Conservation (phyloP, 2,888 invertebrate species). For the Apamea sordens region DNA sequence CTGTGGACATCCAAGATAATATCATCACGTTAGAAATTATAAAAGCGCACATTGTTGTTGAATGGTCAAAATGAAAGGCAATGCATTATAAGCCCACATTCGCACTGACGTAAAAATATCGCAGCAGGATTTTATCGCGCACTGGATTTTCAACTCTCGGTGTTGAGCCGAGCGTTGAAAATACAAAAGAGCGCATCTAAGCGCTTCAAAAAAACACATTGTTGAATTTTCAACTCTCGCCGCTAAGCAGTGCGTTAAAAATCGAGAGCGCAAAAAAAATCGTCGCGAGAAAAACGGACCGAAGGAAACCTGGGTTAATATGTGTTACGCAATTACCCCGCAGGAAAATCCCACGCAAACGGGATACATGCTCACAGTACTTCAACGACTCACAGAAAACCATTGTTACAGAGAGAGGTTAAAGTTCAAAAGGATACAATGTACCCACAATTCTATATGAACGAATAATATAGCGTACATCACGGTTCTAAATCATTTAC, state of each 20-base stretch:
- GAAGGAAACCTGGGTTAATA: neutral
- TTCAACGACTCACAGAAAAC: conserved; percentile 51
- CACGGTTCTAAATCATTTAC: conserved; percentile 59
- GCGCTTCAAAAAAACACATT: neutral
- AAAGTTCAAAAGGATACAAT: conserved; percentile 68
- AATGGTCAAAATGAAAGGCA: too few species aligned
- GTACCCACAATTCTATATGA: conserved; percentile 61
- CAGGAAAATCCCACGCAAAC: conserved; percentile 53
- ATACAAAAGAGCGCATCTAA: neutral
- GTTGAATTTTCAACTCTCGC: neutral
- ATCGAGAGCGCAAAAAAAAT: neutral
- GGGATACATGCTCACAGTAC: conserved; percentile 46
- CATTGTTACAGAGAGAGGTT: conserved; percentile 66
- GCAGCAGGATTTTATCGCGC: neutral
- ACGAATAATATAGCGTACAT: conserved; percentile 55
- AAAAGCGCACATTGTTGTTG: too few species aligned
- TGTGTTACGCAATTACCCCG: too few species aligned
- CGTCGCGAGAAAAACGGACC: neutral
- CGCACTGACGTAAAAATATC: too few species aligned
- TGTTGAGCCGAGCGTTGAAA: neutral
- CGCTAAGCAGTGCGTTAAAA: neutral
- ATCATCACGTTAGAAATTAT: too few species aligned
- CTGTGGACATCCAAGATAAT: too few species aligned
- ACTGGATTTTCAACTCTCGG: neutral
- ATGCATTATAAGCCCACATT: neutral